These are phyloP conservation scores for Brachionus manjavacas DNA, from an alignment of 1,140 invertebrate genomes.

Conservation along the genomic window DNA sequence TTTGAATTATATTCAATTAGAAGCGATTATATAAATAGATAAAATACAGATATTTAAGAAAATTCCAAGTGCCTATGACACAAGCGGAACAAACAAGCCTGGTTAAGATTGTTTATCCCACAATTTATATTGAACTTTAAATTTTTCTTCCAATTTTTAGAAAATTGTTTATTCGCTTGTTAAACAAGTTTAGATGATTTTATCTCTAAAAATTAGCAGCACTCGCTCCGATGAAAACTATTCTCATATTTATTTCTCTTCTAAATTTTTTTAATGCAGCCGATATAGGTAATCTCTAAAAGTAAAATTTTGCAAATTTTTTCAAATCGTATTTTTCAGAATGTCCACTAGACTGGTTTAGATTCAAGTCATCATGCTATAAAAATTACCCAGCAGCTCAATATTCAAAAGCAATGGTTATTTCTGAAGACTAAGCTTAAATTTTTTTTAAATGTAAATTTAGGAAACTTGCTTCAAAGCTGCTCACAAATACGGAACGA, in stretches of 20 bases:
- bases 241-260: background rate
- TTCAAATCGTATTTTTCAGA: background rate
- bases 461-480: slow-evolving; percentile 30
- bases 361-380: slow-evolving; percentile 37
- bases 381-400: slow-evolving; percentile 29
- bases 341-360: slow-evolving; percentile 37
- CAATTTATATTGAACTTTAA: background rate
- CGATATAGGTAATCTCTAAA: background rate
- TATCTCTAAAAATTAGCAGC: background rate
- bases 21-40: background rate
- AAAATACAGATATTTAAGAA: background rate
- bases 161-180: background rate
- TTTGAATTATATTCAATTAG: background rate
- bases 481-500: background rate
- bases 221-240: background rate
- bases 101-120: background rate
- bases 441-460: background rate
- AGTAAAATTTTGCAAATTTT: background rate
- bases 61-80: background rate
- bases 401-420: slow-evolving; percentile 33
- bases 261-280: background rate
- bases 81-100: background rate
- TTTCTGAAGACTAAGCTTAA: background rate
- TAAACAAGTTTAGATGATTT: background rate
- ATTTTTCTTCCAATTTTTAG: background rate